These are phyloP conservation scores for Climacteris rufus DNA, from an alignment of 2,113 vertebrate genomes.

Conservation along the genomic window DNA sequence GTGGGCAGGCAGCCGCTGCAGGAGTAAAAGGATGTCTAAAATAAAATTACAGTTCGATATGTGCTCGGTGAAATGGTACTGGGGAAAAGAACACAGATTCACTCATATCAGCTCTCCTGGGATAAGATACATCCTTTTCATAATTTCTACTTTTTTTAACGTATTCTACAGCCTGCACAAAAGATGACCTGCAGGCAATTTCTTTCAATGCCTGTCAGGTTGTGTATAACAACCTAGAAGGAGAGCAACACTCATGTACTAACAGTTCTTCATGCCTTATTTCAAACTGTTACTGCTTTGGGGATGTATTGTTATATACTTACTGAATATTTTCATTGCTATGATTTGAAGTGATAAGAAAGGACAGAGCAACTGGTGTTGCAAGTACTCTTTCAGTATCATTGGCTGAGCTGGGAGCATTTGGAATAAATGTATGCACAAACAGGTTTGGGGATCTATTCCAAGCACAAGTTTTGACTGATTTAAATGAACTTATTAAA, in stretches of 20 bases:
- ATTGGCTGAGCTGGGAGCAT: constrained; percentile 38
- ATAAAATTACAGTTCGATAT: background rate
- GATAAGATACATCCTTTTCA: background rate
- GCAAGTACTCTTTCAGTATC: constrained; percentile 7
- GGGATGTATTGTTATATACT: constrained; percentile 25
- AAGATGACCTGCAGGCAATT: constrained; percentile 29
- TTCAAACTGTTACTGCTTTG: constrained; percentile 18
- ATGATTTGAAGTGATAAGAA: constrained; percentile 35
- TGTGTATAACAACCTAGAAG: background rate
- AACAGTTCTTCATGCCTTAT: background rate
- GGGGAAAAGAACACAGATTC: background rate
- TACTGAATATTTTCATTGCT: constrained; percentile 2
- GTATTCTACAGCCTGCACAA: constrained; percentile 22
- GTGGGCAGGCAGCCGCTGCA: background rate
- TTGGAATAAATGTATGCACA: constrained; percentile 36
- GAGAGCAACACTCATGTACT: constrained; percentile 15
- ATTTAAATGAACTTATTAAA: constrained; percentile 51
- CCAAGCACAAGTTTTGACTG: constrained; percentile 29
- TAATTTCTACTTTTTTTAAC: background rate
- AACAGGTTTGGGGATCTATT: constrained; percentile 20
- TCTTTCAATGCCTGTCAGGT: constrained; percentile 20
- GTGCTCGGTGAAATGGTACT: background rate
- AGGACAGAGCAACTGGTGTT: constrained; percentile 4
- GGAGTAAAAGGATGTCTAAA: background rate
- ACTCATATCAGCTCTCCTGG: background rate